Conservation (phyloP, 2,113 vertebrate species). For the Ptilorrhoa leucosticta region DNA sequence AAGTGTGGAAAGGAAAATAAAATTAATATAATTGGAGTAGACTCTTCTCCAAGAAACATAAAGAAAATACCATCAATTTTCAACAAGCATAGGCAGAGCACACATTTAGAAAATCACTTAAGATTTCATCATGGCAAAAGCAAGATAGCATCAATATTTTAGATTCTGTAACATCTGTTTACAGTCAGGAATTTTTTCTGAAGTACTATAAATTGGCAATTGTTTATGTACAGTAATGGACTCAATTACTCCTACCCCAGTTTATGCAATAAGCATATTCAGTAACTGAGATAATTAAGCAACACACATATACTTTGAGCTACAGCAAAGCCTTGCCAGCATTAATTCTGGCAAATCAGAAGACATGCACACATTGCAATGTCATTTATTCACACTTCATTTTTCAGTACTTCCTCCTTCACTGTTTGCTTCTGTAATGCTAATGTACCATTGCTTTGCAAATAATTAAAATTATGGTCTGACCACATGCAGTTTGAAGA, state of each 20-base stretch:
- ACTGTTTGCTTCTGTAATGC: neutral
- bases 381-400: neutral
- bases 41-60: neutral
- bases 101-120: neutral
- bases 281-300: constrained; percentile 57
- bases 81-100: neutral
- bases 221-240: constrained; percentile 55
- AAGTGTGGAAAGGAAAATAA: neutral
- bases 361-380: neutral
- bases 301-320: constrained; percentile 42
- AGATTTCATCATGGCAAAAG: neutral
- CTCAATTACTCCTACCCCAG: constrained; percentile 33
- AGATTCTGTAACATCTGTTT: constrained; percentile 42
- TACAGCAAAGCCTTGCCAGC: constrained; percentile 29
- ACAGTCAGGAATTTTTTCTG: constrained; percentile 25
- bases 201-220: constrained; percentile 49
- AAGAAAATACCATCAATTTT: neutral
- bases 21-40: neutral
- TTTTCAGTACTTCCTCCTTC: neutral
- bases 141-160: constrained; percentile 7
- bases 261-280: constrained; percentile 39
- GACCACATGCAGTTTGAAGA: neutral
- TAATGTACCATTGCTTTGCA: neutral
- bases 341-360: constrained; percentile 34
- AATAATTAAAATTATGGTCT: neutral